A percentile compares a stretch with the other conserved stretches of the same genome.
Evolutionary conservation across 2,797 vertebrate species (phyloP).

Genomic region (Gouania willdenowi): DNA sequence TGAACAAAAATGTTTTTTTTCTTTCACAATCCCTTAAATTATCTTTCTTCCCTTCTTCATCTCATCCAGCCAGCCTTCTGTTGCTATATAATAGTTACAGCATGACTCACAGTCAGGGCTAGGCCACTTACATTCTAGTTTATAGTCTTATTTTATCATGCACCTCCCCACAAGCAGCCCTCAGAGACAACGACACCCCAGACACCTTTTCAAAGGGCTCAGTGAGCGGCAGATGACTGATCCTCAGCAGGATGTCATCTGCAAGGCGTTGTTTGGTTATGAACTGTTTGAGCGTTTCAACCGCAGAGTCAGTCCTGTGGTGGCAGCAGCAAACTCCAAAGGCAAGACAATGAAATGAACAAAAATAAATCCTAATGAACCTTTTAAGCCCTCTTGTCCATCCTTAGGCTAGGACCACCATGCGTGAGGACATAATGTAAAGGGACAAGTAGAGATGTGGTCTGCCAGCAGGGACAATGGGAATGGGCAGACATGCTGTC

Average conservation of each 20-base stretch:
- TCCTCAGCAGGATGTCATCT: conserved; percentile 61
- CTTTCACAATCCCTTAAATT: background rate
- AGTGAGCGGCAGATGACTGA: conserved; percentile 57
- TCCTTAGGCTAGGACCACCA: conserved; percentile 35
- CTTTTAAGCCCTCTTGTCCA: conserved; percentile 63
- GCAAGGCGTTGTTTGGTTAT: conserved; percentile 65
- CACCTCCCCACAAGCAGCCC: conserved; percentile 60
- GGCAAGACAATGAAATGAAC: conserved; percentile 61
- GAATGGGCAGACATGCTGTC: conserved; percentile 47
- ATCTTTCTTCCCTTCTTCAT: background rate
- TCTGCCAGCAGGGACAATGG: conserved; percentile 61
- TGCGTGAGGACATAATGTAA: conserved; percentile 56
- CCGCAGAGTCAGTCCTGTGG: conserved; percentile 52
- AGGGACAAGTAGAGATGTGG: conserved; percentile 64
- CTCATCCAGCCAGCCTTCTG: conserved; percentile 10
- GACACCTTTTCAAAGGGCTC: conserved; percentile 65
- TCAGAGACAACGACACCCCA: conserved; percentile 64
- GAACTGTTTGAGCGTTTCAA: conserved; percentile 61
- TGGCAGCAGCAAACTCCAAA: conserved; percentile 39
- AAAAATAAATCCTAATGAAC: conserved; percentile 77
- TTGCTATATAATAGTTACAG: conserved; percentile 44
- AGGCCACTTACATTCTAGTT: conserved; percentile 64
- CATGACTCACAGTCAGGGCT: conserved; percentile 41
- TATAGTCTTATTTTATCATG: conserved; percentile 65
- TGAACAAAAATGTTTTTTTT: no score